Evolutionary conservation across 1,140 invertebrate species (phyloP), one percentile per base, ranked within the genome.

Genomic region (Tenebrio molitor): DNA sequence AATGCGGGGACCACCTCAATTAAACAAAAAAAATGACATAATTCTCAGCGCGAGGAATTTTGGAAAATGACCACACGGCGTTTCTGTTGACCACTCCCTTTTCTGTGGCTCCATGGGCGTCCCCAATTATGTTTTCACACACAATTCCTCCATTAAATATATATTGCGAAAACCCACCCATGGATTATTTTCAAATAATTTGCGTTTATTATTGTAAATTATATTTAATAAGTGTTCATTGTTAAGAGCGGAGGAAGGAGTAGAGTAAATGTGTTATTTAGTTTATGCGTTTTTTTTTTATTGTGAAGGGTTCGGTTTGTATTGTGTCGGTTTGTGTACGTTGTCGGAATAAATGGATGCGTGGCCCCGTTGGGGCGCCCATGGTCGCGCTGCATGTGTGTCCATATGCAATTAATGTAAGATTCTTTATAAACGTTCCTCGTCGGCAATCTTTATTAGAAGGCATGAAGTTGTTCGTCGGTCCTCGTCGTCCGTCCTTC

Each of bases 371-470:
- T 58, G 50, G 50, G 50, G 50, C 50, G 50, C 50, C 50, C 50
- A 58, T 58, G 50, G 23, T 58, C 50, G 53, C 50, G 71, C 71
- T 66, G 71, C 71, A 72, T 72, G 71, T 72, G 71, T 72, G 71
- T 72, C 71, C 71, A 64, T 41, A 58, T 72, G 64, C 71, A 72
- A 72, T 72, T 72, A 72, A 72, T 72, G 71, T 72, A 67, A 66
- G 64, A 64, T 67, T 72, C 71, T 67, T 72, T 64, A 72, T 72
- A 67, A 72, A 72, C 63, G 71, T 66, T 64, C 25, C 41, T 72
- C 44, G 71, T 72, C 71, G 71, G 71, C 71, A 72, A 53, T 66
- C 63, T 72, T 72, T 72, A 72, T 72, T 72, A 72, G 71, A 72
- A 72, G 71, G 71, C 64, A 58, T 67, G 63, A 72, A 67, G 64